These are phyloP conservation scores for Mechanitis messenoides DNA, from an alignment of 2,888 invertebrate species.

Conservation along the genomic window DNA sequence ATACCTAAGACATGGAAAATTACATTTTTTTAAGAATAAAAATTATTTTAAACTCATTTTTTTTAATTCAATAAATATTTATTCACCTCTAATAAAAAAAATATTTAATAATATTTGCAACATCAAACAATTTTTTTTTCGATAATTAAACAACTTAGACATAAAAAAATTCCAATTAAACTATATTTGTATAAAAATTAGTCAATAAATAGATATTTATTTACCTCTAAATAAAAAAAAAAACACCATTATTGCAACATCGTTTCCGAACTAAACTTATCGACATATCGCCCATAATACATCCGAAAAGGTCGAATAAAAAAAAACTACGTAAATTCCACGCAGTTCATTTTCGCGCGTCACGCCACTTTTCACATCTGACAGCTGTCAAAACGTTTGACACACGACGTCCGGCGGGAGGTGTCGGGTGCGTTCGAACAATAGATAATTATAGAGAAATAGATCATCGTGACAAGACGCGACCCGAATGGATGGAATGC, in stretches of 20 bases:
- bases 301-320: background rate
- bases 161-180: too few species aligned
- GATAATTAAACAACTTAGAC: too few species aligned
- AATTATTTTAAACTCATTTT: too few species aligned
- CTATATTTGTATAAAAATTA: too few species aligned
- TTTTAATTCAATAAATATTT: too few species aligned
- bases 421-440: conserved; percentile 16
- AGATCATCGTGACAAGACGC: conserved; percentile 25
- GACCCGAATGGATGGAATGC: conserved; percentile 13
- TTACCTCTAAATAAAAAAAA: too few species aligned
- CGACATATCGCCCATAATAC: conserved; percentile 1
- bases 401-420: conserved; percentile 27
- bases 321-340: conserved; percentile 13
- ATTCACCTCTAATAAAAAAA: too few species aligned
- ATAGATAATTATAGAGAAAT: conserved; percentile 24
- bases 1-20: background rate
- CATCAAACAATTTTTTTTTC: too few species aligned
- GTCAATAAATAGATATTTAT: too few species aligned
- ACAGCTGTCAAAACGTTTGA: conserved; percentile 32
- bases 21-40: too few species aligned
- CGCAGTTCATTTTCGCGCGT: conserved; percentile 10
- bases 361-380: conserved; percentile 24
- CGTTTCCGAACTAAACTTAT: background rate
- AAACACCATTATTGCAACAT: background rate
- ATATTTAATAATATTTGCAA: too few species aligned